Conservation (phyloP, 2,888 invertebrate species). For the Dryobota labecula region DNA sequence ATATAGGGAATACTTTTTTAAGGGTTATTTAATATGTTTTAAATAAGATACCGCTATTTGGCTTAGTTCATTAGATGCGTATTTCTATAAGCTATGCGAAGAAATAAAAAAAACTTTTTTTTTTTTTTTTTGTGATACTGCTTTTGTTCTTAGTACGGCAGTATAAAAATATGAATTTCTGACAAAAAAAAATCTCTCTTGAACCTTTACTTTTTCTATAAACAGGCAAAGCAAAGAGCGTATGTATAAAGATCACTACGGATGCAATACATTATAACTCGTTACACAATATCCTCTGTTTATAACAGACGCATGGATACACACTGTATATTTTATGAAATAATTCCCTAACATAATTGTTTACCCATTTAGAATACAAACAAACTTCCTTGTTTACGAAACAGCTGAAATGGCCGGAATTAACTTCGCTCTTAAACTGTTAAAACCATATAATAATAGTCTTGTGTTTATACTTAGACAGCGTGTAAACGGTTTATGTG, state of each 20-base stretch:
- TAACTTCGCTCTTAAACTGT: conserved; percentile 21
- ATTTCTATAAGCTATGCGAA: too few relatives aligned
- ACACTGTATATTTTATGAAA: conserved; percentile 49
- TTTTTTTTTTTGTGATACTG: too few relatives aligned
- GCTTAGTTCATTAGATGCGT: too few relatives aligned
- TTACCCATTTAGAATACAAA: conserved; percentile 40
- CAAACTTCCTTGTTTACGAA: conserved; percentile 52
- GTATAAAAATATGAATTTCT: too few relatives aligned
- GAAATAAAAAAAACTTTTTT: too few relatives aligned
- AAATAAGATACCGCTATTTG: too few relatives aligned
- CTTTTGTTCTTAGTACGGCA: too few relatives aligned
- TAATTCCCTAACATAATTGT: conserved; percentile 42
- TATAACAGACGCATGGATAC: conserved; percentile 37
- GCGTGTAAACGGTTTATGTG: conserved; percentile 10
- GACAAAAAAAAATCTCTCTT: too few relatives aligned
- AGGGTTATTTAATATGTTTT: too few relatives aligned
- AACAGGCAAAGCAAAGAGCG: not conserved
- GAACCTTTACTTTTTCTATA: too few relatives aligned
- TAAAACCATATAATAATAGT: conserved; percentile 22
- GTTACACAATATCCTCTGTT: conserved; percentile 37
- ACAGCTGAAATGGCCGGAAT: conserved; percentile 30
- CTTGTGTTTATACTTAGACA: conserved; percentile 17
- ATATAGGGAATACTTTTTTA: too few relatives aligned
- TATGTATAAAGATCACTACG: conserved; percentile 25
- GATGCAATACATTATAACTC: conserved; percentile 34